Evolutionary conservation across 1,140 invertebrate genomes (phyloP).

Genomic region (Bombus ignitus): DNA sequence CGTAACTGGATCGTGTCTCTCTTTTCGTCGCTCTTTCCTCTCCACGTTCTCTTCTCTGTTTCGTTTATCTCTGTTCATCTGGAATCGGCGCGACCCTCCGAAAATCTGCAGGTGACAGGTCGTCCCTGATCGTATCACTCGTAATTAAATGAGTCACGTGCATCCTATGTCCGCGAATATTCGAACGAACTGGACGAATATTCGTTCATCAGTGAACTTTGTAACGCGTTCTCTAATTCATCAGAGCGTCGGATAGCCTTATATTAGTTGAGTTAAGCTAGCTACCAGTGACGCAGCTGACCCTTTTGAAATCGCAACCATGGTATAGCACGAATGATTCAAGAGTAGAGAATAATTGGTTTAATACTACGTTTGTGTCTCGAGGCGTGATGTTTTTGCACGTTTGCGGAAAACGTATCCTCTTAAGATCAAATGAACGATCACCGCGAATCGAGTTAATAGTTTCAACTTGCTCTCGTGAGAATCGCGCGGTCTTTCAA

Average conservation of each 20-base stretch:
- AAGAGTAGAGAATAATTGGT: neutral
- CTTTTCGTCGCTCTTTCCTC: neutral
- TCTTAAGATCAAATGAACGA: slow-evolving; percentile 1
- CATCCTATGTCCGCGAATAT: neutral
- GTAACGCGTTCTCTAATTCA: neutral
- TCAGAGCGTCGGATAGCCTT: neutral
- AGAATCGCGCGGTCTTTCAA: neutral
- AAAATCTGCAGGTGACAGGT: slow-evolving; percentile 46
- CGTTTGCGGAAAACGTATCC: neutral
- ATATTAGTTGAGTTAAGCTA: too few species aligned
- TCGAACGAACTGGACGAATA: neutral
- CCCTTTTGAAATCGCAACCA: too few species aligned
- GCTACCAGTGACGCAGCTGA: neutral
- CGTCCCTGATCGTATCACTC: slow-evolving; percentile 27
- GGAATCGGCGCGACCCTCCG: slow-evolving; percentile 3
- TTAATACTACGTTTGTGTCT: neutral
- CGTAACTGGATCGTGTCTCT: neutral
- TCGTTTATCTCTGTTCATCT: slow-evolving; percentile 40
- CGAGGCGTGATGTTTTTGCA: neutral
- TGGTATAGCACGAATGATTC: too few species aligned
- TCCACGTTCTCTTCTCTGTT: neutral
- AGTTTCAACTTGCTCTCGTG: neutral
- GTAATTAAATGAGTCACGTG: slow-evolving; percentile 51
- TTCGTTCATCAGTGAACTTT: slow-evolving; percentile 14
- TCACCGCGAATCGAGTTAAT: neutral